Evolutionary conservation across 2,888 invertebrate genomes (phyloP).

Genomic region (Formica aserva): DNA sequence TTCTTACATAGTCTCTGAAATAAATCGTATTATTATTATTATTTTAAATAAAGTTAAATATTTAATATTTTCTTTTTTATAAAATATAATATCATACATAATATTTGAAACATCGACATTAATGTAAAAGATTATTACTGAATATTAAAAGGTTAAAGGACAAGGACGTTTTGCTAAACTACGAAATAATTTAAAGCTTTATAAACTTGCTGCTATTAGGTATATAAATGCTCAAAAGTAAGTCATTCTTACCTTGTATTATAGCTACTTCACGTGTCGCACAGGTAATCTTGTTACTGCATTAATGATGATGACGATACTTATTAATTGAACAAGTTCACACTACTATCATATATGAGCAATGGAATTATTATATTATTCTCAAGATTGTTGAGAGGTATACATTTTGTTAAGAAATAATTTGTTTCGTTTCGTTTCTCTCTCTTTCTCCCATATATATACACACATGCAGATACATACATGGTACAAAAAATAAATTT

Average conservation of each 20-base stretch:
- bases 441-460: no score
- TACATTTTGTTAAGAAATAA: background rate
- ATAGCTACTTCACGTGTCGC: background rate
- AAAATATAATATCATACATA: background rate
- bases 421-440: background rate
- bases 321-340: slow-evolving; percentile 29
- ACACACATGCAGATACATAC: background rate
- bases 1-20: background rate
- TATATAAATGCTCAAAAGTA: slow-evolving; percentile 18
- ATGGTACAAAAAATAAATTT: background rate
- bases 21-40: background rate
- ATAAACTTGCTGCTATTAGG: background rate
- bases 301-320: slow-evolving; percentile 28
- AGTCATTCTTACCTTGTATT: slow-evolving; percentile 16
- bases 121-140: background rate
- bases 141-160: background rate
- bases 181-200: background rate
- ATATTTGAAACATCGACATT: slow-evolving; percentile 6
- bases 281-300: background rate
- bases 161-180: background rate
- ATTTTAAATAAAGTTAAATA: background rate
- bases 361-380: background rate
- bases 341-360: background rate
- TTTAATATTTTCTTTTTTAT: background rate
- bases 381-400: background rate